Conservation (phyloP, 1,140 invertebrate species). For the Drosophila trapezifrons region DNA sequence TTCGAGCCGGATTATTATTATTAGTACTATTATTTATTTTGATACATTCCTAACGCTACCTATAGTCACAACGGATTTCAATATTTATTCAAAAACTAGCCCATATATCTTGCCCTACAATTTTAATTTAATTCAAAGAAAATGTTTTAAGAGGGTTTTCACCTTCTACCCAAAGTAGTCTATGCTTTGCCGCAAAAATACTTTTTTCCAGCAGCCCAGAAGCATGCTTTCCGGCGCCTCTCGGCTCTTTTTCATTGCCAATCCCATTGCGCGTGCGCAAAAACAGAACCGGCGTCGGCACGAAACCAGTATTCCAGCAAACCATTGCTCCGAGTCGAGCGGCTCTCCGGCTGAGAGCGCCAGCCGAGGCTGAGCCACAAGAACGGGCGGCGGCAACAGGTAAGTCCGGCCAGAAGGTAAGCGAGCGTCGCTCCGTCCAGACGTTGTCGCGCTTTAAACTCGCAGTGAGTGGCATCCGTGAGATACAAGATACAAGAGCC, state of each 20-base stretch:
- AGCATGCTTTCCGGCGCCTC: background rate
- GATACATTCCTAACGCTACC: no score
- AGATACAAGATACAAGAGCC: constrained; percentile 26
- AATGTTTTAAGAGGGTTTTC: background rate
- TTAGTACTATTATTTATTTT: no score
- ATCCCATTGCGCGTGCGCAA: constrained; percentile 68
- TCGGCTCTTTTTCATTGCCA: constrained; percentile 55
- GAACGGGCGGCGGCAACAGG: constrained; percentile 66
- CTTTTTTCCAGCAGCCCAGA: constrained; percentile 15
- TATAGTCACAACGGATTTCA: no score
- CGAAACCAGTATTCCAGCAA: constrained; percentile 68
- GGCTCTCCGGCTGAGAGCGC: constrained; percentile 39
- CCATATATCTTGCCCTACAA: no score
- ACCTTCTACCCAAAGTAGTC: background rate
- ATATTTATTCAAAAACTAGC: no score
- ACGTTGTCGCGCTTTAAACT: constrained; percentile 65
- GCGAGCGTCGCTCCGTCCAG: constrained; percentile 72
- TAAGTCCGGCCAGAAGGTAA: constrained; percentile 74
- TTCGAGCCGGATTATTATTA: no score
- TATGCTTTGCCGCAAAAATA: background rate
- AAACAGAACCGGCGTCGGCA: constrained; percentile 74
- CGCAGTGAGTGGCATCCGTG: constrained; percentile 18
- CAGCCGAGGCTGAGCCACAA: constrained; percentile 30
- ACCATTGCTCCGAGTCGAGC: constrained; percentile 6
- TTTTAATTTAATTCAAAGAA: background rate